These are phyloP conservation scores for Ganaspis sp. DNA, from an alignment of 1,140 invertebrate species.

Conservation along the genomic window DNA sequence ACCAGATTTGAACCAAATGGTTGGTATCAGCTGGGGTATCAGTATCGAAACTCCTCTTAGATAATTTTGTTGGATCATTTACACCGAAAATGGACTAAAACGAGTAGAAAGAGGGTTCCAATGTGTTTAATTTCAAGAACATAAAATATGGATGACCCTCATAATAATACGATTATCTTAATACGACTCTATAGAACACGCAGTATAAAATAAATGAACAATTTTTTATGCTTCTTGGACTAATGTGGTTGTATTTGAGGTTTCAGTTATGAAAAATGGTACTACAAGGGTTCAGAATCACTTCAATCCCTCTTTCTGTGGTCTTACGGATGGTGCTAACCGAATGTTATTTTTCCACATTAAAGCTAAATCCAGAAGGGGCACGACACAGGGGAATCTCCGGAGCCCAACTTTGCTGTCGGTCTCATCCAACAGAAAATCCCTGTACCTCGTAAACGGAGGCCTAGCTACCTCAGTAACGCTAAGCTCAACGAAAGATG, in stretches of 20 bases:
- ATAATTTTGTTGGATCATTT: too few species aligned
- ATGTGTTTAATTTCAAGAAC: too few species aligned
- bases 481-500: constrained; percentile 55
- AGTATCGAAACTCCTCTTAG: too few species aligned
- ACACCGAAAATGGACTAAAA: too few species aligned
- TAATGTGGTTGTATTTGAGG: neutral
- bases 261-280: neutral
- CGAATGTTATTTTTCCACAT: constrained; percentile 57
- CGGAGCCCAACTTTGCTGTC: constrained; percentile 48
- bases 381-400: constrained; percentile 38
- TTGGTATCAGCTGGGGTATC: too few species aligned
- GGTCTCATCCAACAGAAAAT: constrained; percentile 59
- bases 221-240: too few species aligned
- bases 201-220: too few species aligned
- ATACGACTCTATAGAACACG: too few species aligned
- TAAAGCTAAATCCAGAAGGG: constrained; percentile 50
- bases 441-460: constrained; percentile 54
- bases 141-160: too few species aligned
- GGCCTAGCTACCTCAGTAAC: constrained; percentile 49
- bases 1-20: too few species aligned
- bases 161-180: too few species aligned
- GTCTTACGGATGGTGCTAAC: constrained; percentile 33
- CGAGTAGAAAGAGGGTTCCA: too few species aligned
- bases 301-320: neutral
- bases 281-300: neutral